Percentiles rank a stretch among this genome's conserved stretches.
Evolutionary conservation across 2,797 vertebrate species (phyloP).

Genomic region (Labroides dimidiatus): DNA sequence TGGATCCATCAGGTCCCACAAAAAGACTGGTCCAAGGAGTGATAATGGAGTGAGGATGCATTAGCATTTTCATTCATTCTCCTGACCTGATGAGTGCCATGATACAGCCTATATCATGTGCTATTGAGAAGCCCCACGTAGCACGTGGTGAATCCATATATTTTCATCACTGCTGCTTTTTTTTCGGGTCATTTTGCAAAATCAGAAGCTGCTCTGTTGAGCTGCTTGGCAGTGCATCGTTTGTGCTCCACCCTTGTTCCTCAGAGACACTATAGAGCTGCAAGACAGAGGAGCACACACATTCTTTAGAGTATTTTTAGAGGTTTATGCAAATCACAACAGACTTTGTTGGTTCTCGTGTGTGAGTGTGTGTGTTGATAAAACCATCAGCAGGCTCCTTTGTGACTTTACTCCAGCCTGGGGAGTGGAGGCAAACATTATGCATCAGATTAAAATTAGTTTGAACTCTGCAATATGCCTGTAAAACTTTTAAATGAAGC

Average conservation of each 20-base stretch:
- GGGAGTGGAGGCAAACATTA: constrained; percentile 71
- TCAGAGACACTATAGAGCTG: constrained; percentile 67
- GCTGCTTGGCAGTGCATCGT: constrained; percentile 2
- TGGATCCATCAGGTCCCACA: constrained; percentile 65
- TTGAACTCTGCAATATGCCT: no score
- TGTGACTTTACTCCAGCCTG: constrained; percentile 67
- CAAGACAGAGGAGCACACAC: constrained; percentile 63
- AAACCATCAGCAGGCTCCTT: constrained; percentile 55
- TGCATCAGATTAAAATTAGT: constrained; percentile 77
- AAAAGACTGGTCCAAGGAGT: constrained; percentile 43
- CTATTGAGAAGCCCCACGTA: constrained; percentile 19
- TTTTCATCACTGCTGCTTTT: constrained; percentile 45
- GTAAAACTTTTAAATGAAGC: constrained; percentile 64
- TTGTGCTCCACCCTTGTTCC: constrained; percentile 64
- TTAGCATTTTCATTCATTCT: constrained; percentile 56
- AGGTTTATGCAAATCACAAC: constrained; percentile 69
- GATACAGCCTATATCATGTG: constrained; percentile 40
- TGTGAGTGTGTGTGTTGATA: constrained; percentile 41
- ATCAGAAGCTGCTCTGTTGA: constrained; percentile 13
- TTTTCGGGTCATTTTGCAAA: constrained; percentile 48
- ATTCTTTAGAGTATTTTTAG: constrained; percentile 67
- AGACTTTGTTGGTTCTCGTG: constrained; percentile 13
- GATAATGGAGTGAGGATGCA: constrained; percentile 48
- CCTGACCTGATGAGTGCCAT: constrained; percentile 21
- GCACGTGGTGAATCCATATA: constrained; percentile 41